A percentile compares a stretch with the other conserved stretches of the same genome.
Evolutionary conservation across 2,888 invertebrate species (phyloP).

Genomic region (Caenorhabditis sp.): DNA sequence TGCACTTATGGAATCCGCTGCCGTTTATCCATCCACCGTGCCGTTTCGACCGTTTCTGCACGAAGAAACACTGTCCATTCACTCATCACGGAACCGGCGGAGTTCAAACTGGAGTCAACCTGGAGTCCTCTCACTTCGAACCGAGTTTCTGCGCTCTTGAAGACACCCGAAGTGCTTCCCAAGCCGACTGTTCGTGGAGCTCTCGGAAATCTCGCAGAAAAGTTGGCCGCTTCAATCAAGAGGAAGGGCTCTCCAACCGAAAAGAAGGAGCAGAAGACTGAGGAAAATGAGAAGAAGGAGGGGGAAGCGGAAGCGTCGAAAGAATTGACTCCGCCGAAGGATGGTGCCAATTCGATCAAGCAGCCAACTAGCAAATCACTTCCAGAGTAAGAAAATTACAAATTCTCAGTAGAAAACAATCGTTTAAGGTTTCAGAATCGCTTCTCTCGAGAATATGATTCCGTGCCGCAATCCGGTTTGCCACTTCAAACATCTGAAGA

Average conservation of each 20-base stretch:
- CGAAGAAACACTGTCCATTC: constrained; percentile 56
- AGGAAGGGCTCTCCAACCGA: constrained; percentile 1
- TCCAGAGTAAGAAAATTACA: too few species aligned
- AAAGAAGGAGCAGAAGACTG: constrained; percentile 22
- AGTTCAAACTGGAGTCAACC: constrained; percentile 5
- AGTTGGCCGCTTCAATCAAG: constrained; percentile 36
- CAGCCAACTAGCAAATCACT: not conserved
- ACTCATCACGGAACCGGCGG: constrained; percentile 54
- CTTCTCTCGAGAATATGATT: constrained; percentile 43
- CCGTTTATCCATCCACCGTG: constrained; percentile 88
- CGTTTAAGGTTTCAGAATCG: constrained; percentile 17
- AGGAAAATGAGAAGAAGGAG: constrained; percentile 21
- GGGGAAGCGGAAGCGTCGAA: not conserved
- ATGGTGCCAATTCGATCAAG: not conserved
- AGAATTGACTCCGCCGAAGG: not conserved
- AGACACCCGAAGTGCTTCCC: constrained; percentile 1
- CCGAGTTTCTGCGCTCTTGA: not conserved
- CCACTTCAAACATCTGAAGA: constrained; percentile 72
- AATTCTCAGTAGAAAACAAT: too few species aligned
- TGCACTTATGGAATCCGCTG: constrained; percentile 93
- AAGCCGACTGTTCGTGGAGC: constrained; percentile 28
- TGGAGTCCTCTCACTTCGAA: constrained; percentile 38
- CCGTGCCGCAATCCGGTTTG: constrained; percentile 67
- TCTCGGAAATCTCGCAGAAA: constrained; percentile 40
- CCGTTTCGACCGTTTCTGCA: constrained; percentile 50